Conservation (phyloP, 2,797 vertebrate species). For the Acanthurus tractus region DNA sequence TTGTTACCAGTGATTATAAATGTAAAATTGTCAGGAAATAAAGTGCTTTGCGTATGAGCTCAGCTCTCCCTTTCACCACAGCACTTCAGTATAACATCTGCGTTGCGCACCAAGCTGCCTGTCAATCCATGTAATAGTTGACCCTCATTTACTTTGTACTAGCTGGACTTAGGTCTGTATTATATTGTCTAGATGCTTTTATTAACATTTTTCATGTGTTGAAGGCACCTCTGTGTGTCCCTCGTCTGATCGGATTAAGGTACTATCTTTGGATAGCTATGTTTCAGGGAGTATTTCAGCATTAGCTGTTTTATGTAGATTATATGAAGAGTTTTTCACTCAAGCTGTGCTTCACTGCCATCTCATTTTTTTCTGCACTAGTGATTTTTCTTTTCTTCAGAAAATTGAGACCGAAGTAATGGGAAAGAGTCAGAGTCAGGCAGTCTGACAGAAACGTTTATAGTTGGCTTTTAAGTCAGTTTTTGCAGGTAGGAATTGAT, state of each 20-base stretch:
- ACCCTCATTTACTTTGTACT: not conserved
- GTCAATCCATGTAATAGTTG: not conserved
- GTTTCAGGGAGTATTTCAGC: slow-evolving; percentile 1
- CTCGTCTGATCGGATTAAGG: not conserved
- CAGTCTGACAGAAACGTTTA: not conserved
- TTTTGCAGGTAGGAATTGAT: slow-evolving; percentile 20
- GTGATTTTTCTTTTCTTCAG: not conserved
- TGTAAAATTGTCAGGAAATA: not conserved
- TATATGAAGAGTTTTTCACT: slow-evolving; percentile 12
- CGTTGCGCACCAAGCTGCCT: not conserved
- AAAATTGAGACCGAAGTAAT: slow-evolving; percentile 1
- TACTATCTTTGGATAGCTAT: not conserved
- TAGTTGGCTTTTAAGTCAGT: slow-evolving; percentile 9
- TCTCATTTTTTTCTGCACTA: slow-evolving; percentile 9
- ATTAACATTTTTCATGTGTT: not conserved
- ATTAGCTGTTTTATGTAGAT: slow-evolving; percentile 15
- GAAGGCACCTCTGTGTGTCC: not conserved
- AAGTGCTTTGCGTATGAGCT: not conserved
- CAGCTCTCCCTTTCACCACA: not conserved
- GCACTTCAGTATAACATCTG: not conserved
- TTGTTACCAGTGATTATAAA: not conserved
- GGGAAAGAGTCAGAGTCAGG: not conserved
- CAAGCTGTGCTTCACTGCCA: slow-evolving; percentile 19
- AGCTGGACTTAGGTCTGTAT: not conserved
- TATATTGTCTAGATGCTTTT: not conserved